Conservation (phyloP, 2,888 invertebrate species). For the Campaea margaritaria region DNA sequence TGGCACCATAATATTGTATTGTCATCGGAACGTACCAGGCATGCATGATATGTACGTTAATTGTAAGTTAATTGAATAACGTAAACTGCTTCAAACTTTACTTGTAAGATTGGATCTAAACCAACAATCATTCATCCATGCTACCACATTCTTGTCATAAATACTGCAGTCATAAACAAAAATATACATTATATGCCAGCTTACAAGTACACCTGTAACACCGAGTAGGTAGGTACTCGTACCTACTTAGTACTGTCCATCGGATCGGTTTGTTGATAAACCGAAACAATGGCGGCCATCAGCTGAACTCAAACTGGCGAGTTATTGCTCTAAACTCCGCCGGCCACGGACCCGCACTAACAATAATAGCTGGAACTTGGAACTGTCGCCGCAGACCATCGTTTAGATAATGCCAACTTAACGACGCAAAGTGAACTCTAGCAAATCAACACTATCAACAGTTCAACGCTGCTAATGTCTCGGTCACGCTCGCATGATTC, state of each 20-base stretch:
- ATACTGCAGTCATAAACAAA: too few relatives aligned
- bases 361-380: constrained; percentile 43
- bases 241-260: constrained; percentile 9
- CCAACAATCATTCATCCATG: too few relatives aligned
- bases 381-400: constrained; percentile 41
- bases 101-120: too few relatives aligned
- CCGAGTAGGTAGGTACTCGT: too few relatives aligned
- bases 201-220: too few relatives aligned
- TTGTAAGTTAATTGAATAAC: too few relatives aligned
- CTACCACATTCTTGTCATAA: too few relatives aligned
- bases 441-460: constrained; percentile 43
- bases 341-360: constrained; percentile 40
- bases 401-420: constrained; percentile 51
- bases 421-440: constrained; percentile 45
- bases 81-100: too few relatives aligned
- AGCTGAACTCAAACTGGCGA: constrained; percentile 36
- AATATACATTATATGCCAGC: too few relatives aligned
- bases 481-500: constrained; percentile 54
- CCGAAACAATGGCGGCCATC: constrained; percentile 53
- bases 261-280: constrained; percentile 55
- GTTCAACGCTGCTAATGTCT: constrained; percentile 31
- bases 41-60: too few relatives aligned
- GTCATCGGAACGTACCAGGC: too few relatives aligned
- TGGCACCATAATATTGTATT: too few relatives aligned
- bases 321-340: constrained; percentile 54